phyloP scores from a whole-genome alignment of 2,888 invertebrate genomes.

The Rhagium mordax region DNA sequence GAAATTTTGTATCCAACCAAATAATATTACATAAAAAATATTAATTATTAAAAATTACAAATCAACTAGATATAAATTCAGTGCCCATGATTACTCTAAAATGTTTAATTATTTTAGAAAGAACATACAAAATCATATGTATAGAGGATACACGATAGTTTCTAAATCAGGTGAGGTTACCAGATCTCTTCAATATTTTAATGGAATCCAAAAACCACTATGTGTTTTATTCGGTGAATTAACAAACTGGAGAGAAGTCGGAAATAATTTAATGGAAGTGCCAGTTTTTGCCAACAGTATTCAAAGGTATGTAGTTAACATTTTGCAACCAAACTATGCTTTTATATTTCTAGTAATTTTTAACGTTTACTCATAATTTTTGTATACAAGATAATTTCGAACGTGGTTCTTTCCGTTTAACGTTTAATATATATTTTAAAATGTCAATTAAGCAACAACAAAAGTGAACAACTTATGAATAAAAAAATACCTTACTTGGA shows the following conservation, averaged over 20 bases:
- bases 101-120: slow-evolving; percentile 26
- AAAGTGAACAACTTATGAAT: no score
- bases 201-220: background rate
- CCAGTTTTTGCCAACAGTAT: slow-evolving; percentile 83
- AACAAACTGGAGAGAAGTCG: slow-evolving; percentile 93
- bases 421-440: no score
- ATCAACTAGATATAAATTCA: no score
- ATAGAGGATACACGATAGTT: slow-evolving; percentile 80
- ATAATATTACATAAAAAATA: no score
- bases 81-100: background rate
- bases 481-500: no score
- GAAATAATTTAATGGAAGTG: slow-evolving; percentile 80
- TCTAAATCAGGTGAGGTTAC: slow-evolving; percentile 60
- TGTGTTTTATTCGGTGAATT: slow-evolving; percentile 88
- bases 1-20: no score
- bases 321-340: background rate
- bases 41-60: no score
- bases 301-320: slow-evolving; percentile 70
- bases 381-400: no score
- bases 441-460: no score
- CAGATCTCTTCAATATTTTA: slow-evolving; percentile 29
- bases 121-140: slow-evolving; percentile 36
- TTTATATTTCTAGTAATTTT: no score
- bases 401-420: no score
- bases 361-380: no score